Base-by-base conservation (phyloP, 2,888 invertebrate genomes). In the Germaria angustata region DNA sequence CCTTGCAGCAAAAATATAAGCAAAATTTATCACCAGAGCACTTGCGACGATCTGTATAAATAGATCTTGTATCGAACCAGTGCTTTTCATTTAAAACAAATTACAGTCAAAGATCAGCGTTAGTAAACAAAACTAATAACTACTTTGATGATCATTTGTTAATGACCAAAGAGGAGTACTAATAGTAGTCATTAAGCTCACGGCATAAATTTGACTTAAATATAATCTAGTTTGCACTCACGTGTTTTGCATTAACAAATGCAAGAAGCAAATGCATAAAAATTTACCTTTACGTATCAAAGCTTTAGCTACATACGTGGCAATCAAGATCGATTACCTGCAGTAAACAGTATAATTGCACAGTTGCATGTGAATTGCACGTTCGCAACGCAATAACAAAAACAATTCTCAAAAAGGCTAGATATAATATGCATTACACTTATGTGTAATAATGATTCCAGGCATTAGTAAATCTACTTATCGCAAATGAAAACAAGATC, bases 291-390 rank as follows among this genome's bases (percentile, higher is more conserved):
- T 0, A 36, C 20, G n/a, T 59, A 49, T 28, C 49, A 13, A 13
- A 49, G 20, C 9, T 46, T 11, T 28, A n/a, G n/a, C n/a, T n/a
- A 51, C 20, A n/a, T 53, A 57, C 57, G 65, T 69, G 71, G 22
- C 71, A 81, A 81, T 84, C 80, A 68, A 84, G 80, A 84, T 84
- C 73, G 81, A 81, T 84, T 84, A 80, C 80, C 65, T 34, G 73
- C 81, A 69, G 65, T 81, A 80, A 84, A 84, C 83, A 66, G 75
- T 51, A 71, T 84, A 84, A 84, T 84, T 84, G 81, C 81, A 71
- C 49, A 76, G 46, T 71, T 81, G 76, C 76, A 81, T 76, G 80
- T 76, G 71, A 80, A 66, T 24, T 73, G 41, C 24, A 11, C 39
- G 41, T 34, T 24, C 32, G 34, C 11, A 53, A 13, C 6, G 51